Evolutionary conservation across 2,113 vertebrate species (phyloP), one percentile per base, ranked within the genome.

Genomic region (Vulpes lagopus): DNA sequence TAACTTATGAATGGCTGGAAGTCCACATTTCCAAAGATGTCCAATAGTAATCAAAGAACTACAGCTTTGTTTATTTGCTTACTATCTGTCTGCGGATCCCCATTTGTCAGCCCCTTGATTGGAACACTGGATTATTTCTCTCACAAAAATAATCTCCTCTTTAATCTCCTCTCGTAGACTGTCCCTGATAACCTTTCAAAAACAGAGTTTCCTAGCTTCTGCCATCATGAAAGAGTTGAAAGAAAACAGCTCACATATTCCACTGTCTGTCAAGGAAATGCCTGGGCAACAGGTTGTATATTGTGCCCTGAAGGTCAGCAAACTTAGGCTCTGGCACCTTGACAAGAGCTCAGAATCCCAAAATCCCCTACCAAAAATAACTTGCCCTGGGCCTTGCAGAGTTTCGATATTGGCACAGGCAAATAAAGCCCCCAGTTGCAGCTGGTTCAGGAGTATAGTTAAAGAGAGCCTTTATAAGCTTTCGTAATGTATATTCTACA

Each of bases 321-420:
- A 51, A 97, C 79, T 83, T 95, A 69, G 76, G 71, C 79, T n/a
- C 73, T 97, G 96, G 96, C 78, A 57, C 57, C 30, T 91, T 85
- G 94, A 96, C 94, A 96, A 95, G 92, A 96, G 17, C 78, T 95
- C 51, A 89, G 92, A 97, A 97, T 94, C 92, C 96, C 86, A 92
- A 98, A 96, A 97, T 93, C 91, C 93, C 64, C 38, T 85, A 96
- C 94, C 97, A 89, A 93, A 96, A 96, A 98, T 96, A 97, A 57
- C 94, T 86, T 76, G 11, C 78, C 55, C 76, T 35, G 67, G 57
- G 65, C 93, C 87, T 94, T 35, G 11, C 19, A 4, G 64, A 91
- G 81, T 73, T 90, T 91, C 83, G 23, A 60, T 25, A 53, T 11
- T 83, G 83, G 91, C 92, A 69, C 32, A 84, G 64, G 57, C 74